Evolutionary conservation across 2,797 vertebrate species (phyloP).

Genomic region (Clarias pachynema): DNA sequence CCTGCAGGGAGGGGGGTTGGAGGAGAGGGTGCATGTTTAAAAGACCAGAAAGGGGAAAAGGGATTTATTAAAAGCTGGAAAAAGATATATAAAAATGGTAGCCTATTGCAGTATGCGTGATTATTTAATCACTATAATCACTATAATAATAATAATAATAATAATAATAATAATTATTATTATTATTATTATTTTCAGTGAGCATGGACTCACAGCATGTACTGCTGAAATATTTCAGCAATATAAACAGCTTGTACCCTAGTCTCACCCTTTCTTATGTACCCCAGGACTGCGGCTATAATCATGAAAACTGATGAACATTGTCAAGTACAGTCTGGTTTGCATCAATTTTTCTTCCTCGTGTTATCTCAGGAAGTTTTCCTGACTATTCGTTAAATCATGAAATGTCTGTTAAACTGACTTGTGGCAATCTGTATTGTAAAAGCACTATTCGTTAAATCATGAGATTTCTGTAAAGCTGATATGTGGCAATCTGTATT

Average conservation of each 20-base stretch:
- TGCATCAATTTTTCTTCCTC: neutral
- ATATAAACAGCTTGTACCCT: neutral
- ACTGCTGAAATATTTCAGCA: too few species aligned
- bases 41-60: neutral
- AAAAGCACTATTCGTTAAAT: neutral
- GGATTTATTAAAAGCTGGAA: conserved; percentile 1
- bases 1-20: conserved; percentile 25
- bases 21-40: neutral
- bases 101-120: too few species aligned
- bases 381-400: neutral
- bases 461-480: neutral
- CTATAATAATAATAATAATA: too few species aligned
- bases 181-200: too few species aligned
- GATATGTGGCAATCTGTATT: neutral
- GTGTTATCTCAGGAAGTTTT: neutral
- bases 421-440: neutral
- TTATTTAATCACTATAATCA: too few species aligned
- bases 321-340: neutral
- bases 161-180: too few species aligned
- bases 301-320: neutral
- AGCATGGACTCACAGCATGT: too few species aligned
- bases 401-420: neutral
- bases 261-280: neutral
- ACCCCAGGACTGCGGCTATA: neutral
- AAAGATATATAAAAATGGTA: too few species aligned